A percentile compares a stretch with the other conserved stretches of the same genome.
Conservation (phyloP, 1,140 invertebrate genomes). For the Phthorimaea operculella region DNA sequence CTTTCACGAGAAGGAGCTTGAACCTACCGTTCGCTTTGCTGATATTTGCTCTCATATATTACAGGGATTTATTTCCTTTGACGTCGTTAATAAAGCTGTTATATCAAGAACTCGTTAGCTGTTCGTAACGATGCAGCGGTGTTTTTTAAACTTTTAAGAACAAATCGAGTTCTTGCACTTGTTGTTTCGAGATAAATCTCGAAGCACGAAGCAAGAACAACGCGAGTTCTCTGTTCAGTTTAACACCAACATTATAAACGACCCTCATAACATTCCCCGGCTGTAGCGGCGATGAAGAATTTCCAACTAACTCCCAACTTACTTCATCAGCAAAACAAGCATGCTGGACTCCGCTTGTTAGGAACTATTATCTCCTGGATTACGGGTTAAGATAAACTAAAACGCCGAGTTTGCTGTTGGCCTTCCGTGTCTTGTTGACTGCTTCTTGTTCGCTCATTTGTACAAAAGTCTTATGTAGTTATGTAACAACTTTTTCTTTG, state of each 20-base stretch:
- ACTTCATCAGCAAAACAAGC: slow-evolving; percentile 49
- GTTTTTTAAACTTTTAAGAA: too few species aligned
- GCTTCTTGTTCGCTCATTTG: not conserved
- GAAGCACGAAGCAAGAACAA: slow-evolving; percentile 2
- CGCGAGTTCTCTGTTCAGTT: not conserved
- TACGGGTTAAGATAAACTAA: slow-evolving; percentile 31
- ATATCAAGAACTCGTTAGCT: too few species aligned
- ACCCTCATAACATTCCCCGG: slow-evolving; percentile 26
- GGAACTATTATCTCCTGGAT: slow-evolving; percentile 48
- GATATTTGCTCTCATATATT: too few species aligned
- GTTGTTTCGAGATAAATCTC: not conserved
- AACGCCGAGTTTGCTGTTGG: slow-evolving; percentile 17
- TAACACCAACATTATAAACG: slow-evolving; percentile 9
- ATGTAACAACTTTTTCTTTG: not conserved
- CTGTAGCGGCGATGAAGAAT: slow-evolving; percentile 33
- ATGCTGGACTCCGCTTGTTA: slow-evolving; percentile 40
- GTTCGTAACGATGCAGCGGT: too few species aligned
- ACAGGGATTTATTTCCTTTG: too few species aligned
- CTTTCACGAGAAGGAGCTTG: not conserved
- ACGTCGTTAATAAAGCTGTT: too few species aligned
- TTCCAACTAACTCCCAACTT: slow-evolving; percentile 38
- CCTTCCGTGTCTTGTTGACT: slow-evolving; percentile 5
- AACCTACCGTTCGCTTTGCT: not conserved
- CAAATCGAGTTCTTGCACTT: not conserved
- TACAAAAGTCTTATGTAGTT: not conserved